These are phyloP conservation scores for Drosophila paracracens DNA, from an alignment of 2,888 invertebrate genomes.

Conservation along the genomic window DNA sequence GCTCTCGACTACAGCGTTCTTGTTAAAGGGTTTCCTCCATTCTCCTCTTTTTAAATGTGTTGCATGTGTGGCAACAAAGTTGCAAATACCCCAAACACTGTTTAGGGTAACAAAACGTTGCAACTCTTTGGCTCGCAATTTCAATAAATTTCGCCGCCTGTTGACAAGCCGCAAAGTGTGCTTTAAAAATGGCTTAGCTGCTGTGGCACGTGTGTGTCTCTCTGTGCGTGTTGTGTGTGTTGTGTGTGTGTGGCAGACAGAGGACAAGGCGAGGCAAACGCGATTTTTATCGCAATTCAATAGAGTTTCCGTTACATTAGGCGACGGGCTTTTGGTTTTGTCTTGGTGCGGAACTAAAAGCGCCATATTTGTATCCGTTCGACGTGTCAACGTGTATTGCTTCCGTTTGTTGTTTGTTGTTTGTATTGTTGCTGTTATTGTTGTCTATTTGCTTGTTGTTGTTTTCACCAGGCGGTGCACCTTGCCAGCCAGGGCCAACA, in stretches of 20 bases:
- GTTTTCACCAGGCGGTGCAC: slow-evolving; percentile 54
- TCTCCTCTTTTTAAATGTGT: neutral
- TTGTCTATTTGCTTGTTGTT: neutral
- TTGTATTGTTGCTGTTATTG: slow-evolving; percentile 1
- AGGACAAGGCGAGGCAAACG: slow-evolving; percentile 69
- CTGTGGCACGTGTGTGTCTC: slow-evolving; percentile 20
- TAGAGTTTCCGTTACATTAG: slow-evolving; percentile 82
- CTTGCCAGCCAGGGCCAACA: slow-evolving; percentile 40
- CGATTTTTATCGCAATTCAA: slow-evolving; percentile 84
- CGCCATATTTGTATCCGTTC: slow-evolving; percentile 80
- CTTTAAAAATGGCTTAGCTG: slow-evolving; percentile 71
- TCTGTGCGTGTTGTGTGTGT: slow-evolving; percentile 2
- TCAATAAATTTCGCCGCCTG: slow-evolving; percentile 75
- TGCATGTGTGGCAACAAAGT: neutral
- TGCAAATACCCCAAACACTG: slow-evolving; percentile 4
- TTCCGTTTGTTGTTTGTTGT: slow-evolving; percentile 68
- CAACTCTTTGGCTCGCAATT: slow-evolving; percentile 80
- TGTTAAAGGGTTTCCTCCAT: neutral
- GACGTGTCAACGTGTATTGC: slow-evolving; percentile 82
- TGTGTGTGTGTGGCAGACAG: slow-evolving; percentile 39
- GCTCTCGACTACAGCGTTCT: neutral
- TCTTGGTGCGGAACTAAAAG: slow-evolving; percentile 79
- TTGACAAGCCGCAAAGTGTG: slow-evolving; percentile 82
- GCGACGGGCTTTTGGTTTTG: slow-evolving; percentile 58
- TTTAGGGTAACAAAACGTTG: slow-evolving; percentile 32